Conservation (phyloP, 2,888 invertebrate species). For the Drosophila mercatorum region DNA sequence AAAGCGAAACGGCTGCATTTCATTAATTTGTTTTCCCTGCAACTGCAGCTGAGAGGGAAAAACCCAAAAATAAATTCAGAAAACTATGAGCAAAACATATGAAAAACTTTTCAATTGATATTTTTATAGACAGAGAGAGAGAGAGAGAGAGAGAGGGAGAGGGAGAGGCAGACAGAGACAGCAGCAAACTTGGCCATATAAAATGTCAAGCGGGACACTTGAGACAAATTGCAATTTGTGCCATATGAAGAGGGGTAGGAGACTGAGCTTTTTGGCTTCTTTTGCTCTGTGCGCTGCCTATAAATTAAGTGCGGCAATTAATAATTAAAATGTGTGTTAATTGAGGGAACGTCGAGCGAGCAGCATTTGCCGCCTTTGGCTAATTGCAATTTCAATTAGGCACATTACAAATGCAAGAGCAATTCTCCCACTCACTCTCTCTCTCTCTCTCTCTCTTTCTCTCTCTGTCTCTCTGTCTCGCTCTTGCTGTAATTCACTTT, state of each 20-base stretch:
- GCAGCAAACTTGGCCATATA: constrained; percentile 60
- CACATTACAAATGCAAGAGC: constrained; percentile 45
- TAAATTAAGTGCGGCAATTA: constrained; percentile 79
- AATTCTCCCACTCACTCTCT: not conserved
- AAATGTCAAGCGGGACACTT: constrained; percentile 64
- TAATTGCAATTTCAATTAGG: constrained; percentile 77
- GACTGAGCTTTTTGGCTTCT: constrained; percentile 6
- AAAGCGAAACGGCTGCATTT: constrained; percentile 45
- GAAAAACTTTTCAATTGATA: constrained; percentile 71
- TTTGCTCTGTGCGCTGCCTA: constrained; percentile 49
- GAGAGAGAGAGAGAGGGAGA: not conserved
- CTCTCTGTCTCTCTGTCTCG: not conserved
- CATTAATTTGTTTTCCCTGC: constrained; percentile 57
- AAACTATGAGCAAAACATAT: constrained; percentile 33
- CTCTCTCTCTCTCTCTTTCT: not conserved
- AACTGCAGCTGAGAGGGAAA: constrained; percentile 35
- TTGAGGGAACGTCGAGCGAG: constrained; percentile 49
- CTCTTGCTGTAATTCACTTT: not conserved
- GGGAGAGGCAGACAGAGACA: constrained; percentile 18
- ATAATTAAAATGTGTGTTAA: constrained; percentile 79
- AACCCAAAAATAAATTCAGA: constrained; percentile 24
- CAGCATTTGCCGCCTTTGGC: constrained; percentile 35
- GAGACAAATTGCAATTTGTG: constrained; percentile 76
- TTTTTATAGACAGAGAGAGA: constrained; percentile 15
- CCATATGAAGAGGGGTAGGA: constrained; percentile 20